A percentile compares a stretch with the other conserved stretches of the same genome.
Evolutionary conservation across 1,140 invertebrate species (phyloP).

Genomic region (Drosophila arawakana): DNA sequence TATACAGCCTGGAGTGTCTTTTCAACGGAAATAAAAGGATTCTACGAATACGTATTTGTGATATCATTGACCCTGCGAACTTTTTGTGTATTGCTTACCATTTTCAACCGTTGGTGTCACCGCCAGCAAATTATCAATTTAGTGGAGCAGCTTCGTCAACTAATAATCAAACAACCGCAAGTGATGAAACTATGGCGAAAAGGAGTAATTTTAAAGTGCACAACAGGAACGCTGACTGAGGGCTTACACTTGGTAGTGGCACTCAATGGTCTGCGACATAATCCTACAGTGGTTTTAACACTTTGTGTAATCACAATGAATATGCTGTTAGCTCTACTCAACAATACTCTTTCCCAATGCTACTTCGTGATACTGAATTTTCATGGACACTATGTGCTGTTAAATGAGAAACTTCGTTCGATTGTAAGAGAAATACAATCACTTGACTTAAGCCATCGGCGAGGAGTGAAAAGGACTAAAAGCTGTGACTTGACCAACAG

Average conservation of each 20-base stretch:
- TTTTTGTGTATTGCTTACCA: conserved; percentile 36
- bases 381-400: conserved; percentile 47
- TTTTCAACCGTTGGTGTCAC: conserved; percentile 50
- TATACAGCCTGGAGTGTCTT: background rate
- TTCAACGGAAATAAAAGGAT: background rate
- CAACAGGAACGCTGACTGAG: conserved; percentile 25
- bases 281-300: background rate
- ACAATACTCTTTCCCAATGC: conserved; percentile 45
- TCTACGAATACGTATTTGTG: conserved; percentile 54
- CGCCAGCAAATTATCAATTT: conserved; percentile 30
- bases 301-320: conserved; percentile 1
- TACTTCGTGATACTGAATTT: conserved; percentile 40
- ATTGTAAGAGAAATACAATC: conserved; percentile 5
- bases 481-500: conserved; percentile 47
- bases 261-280: background rate
- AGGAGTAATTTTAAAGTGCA: conserved; percentile 33
- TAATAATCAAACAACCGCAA: conserved; percentile 31
- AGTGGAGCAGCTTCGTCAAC: conserved; percentile 2
- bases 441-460: conserved; percentile 11
- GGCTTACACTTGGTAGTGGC: conserved; percentile 12
- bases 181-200: conserved; percentile 27
- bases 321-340: conserved; percentile 32
- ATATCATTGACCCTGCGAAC: conserved; percentile 27
- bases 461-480: conserved; percentile 5
- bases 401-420: conserved; percentile 31